Base-by-base conservation (phyloP, 92 coral and sea anemone genomes). In the Zoanthus solanderi region DNA sequence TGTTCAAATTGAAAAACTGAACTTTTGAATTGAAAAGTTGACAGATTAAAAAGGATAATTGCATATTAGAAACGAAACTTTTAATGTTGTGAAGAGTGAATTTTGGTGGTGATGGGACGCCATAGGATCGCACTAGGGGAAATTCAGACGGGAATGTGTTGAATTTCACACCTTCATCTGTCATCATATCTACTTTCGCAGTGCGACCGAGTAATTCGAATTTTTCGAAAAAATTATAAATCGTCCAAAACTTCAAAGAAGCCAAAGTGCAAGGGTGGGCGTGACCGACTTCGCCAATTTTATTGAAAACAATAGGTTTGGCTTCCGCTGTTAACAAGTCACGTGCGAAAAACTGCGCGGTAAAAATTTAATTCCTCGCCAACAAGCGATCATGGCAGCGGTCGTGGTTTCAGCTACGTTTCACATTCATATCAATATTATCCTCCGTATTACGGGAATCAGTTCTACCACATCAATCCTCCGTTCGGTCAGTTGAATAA, bases 231-330 rank as follows among this genome's bases (percentile, higher is more conserved):
- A 56, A 9, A 30, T 23, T 56, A 54, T 28, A 80, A 80, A 80
- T 57, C 73, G 54, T 23, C 78, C 72, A 83, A 83, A 83, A 83
- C 87, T 83, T 83, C 78, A 83, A 83, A 83, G 87, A 83, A 63
- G 87, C 87, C 78, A 78, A 68, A 23, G 77, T 83, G 87, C 87
- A 37, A 15, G 87, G 87, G 63, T 66, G 78, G 87, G 87, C 78
- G 65, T 71, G 75, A 71, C 75, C 50, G 75, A 30, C 9, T 71
- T 71, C 46, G 75, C 75, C 75, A 30, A 71, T 71, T 71, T 71
- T 30, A 32, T 10, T 71, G 75, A 71, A 71, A 71, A 71, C 75
- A 71, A 30, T 29, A 71, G 75, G 75, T 16, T 4, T 66, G 29
- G 72, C 72, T 0, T 66, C 30, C 72, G 30, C 37, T 71, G 75